Percentiles rank a stretch among this genome's conserved stretches.
Evolutionary conservation across 2,888 invertebrate species (phyloP).

Genomic region (Drosophila peninsularis): DNA sequence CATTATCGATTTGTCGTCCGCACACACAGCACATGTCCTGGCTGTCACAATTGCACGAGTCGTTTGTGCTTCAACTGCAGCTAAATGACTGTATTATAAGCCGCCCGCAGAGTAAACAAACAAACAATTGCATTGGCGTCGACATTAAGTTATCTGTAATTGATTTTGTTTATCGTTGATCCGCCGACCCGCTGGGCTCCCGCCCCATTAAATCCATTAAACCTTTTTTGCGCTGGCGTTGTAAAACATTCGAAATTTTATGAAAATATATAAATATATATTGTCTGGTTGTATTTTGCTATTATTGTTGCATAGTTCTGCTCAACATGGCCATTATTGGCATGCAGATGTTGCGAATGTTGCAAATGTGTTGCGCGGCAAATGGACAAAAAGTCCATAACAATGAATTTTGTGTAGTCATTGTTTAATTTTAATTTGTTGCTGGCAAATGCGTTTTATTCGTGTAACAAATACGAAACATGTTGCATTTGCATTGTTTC

Average conservation of each 20-base stretch:
- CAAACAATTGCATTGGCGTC: slow-evolving; percentile 52
- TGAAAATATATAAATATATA: slow-evolving; percentile 13
- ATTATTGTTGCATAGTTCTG: slow-evolving; percentile 57
- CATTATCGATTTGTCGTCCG: slow-evolving; percentile 68
- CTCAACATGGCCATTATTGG: slow-evolving; percentile 36
- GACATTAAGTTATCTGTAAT: slow-evolving; percentile 74
- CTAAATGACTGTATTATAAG: slow-evolving; percentile 77
- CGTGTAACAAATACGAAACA: slow-evolving; percentile 2
- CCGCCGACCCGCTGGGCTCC: not conserved
- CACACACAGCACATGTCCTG: slow-evolving; percentile 26
- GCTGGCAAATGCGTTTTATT: slow-evolving; percentile 11
- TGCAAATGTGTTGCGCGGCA: slow-evolving; percentile 18
- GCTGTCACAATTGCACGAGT: slow-evolving; percentile 41
- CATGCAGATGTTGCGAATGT: slow-evolving; percentile 33
- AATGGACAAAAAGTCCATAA: slow-evolving; percentile 21
- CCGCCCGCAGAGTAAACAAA: slow-evolving; percentile 56
- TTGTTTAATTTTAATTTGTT: slow-evolving; percentile 21
- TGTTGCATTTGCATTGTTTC: not conserved
- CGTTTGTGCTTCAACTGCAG: slow-evolving; percentile 73
- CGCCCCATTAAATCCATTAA: slow-evolving; percentile 26
- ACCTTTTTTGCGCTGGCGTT: slow-evolving; percentile 38
- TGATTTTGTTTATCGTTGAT: slow-evolving; percentile 71
- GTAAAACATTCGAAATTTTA: slow-evolving; percentile 7
- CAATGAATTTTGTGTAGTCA: slow-evolving; percentile 17
- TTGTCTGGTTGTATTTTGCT: slow-evolving; percentile 37